Evolutionary conservation across 2,113 vertebrate genomes (phyloP), one percentile per base, ranked within the genome.

Genomic region (Mystacornis crossleyi): DNA sequence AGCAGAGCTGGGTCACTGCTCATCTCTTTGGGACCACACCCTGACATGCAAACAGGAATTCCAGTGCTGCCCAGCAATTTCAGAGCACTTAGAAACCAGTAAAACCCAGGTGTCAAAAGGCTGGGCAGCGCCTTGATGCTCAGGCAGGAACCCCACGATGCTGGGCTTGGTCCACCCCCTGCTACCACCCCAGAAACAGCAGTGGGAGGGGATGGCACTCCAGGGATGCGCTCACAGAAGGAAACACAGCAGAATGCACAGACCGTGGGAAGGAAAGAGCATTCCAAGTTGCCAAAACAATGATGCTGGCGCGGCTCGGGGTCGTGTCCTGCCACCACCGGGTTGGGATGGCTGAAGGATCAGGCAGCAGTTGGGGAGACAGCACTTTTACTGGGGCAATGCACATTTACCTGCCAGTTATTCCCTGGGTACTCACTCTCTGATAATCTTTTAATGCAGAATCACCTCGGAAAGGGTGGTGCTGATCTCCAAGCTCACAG

Each of bases 71-170:
- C 38, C 55, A 43, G 20, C 14, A 61, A 23, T 25, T 55, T 10
- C 72, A 38, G 10, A 91, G 45, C 24, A 12, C 29, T 18, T 1
- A 3, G 53, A 47, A 66, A 31, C 1, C 54, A 83, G 54, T 0
- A 24, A 70, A 25, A 4, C 15, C 20, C 73, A 31, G 43, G 10
- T 20, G 31, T 18, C 1, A 8, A 33, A 55, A n/a, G 1, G 53
- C 43, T 5, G 14, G 4, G 25, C 42, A 36, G 81, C 18, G 3
- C 11, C 47, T 12, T 0, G 16, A 3, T 15, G 33, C 9, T 4
- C 14, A 17, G 57, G 34, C 23, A 82, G 71, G 26, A 42, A 31
- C 20, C 16, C 4, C 14, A 16, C 0, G 0, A 10, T 0, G 13
- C 38, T 31, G 70, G 51, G 51, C 55, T 83, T 9, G 28, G 66